Evolutionary conservation across 1,140 invertebrate species (phyloP).

Genomic region (Nephila pilipes): DNA sequence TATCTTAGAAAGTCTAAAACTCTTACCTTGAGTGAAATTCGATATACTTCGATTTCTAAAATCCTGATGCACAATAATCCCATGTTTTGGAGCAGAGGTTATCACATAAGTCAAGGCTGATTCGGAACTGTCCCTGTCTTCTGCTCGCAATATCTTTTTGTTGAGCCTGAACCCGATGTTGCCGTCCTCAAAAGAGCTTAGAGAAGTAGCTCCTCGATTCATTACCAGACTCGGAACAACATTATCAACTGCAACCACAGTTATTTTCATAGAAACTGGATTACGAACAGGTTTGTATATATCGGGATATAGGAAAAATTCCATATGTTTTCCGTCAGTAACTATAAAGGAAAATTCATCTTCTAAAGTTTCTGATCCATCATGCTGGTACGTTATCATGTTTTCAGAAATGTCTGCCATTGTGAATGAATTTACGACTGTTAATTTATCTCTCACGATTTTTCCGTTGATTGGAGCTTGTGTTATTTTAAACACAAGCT

Average conservation of each 20-base stretch:
- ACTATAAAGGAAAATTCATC: constrained; percentile 81
- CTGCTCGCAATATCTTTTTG: constrained; percentile 79
- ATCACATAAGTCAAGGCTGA: constrained; percentile 79
- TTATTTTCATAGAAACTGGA: constrained; percentile 80
- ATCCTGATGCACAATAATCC: constrained; percentile 79
- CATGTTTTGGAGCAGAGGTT: constrained; percentile 80
- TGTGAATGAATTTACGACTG: constrained; percentile 80
- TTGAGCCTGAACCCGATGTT: constrained; percentile 79
- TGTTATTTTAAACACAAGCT: constrained; percentile 80
- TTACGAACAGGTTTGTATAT: constrained; percentile 78
- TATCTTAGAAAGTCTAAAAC: not conserved
- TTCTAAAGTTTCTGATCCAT: constrained; percentile 80
- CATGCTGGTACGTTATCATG: constrained; percentile 81
- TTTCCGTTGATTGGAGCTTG: constrained; percentile 81
- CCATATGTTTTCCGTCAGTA: constrained; percentile 80
- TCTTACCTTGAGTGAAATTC: constrained; percentile 82
- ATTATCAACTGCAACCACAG: constrained; percentile 81
- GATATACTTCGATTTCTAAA: constrained; percentile 78
- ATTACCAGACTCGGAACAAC: constrained; percentile 80
- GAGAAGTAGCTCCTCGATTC: constrained; percentile 79
- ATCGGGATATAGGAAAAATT: constrained; percentile 81
- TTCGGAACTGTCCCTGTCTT: constrained; percentile 80
- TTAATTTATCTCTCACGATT: constrained; percentile 79
- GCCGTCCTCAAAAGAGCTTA: constrained; percentile 78
- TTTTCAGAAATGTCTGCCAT: constrained; percentile 80